A percentile compares a stretch with the other conserved stretches of the same genome.
These are phyloP conservation scores for Amphipoea oculea DNA, from an alignment of 2,888 invertebrate genomes.

Conservation along the genomic window DNA sequence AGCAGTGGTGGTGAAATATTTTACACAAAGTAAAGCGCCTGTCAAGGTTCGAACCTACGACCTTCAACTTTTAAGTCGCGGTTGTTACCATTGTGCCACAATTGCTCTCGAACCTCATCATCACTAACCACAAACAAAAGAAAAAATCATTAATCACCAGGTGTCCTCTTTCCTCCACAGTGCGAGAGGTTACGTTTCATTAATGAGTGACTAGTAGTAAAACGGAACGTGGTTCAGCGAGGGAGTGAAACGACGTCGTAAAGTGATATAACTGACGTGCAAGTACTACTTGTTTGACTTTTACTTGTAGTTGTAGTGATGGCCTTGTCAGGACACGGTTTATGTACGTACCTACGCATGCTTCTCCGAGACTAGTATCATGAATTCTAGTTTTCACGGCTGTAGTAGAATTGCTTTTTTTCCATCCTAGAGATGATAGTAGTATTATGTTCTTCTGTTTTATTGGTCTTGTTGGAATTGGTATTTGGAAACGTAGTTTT, in stretches of 20 bases:
- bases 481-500: conserved; percentile 21
- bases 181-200: conserved; percentile 57
- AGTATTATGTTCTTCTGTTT: conserved; percentile 37
- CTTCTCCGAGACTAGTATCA: conserved; percentile 32
- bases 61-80: neutral
- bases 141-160: conserved; percentile 54
- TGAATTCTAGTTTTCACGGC: conserved; percentile 57
- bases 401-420: conserved; percentile 36
- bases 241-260: conserved; percentile 80
- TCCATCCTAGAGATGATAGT: conserved; percentile 14
- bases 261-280: conserved; percentile 81
- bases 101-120: neutral
- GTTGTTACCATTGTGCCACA: neutral
- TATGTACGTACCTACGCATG: conserved; percentile 46
- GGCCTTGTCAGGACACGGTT: conserved; percentile 69
- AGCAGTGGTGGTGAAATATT: neutral
- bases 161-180: conserved; percentile 34
- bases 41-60: neutral
- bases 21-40: neutral
- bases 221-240: conserved; percentile 72
- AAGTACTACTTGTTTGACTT: conserved; percentile 80
- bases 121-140: conserved; percentile 15
- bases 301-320: conserved; percentile 73
- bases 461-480: conserved; percentile 35
- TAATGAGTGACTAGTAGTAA: conserved; percentile 75